These are phyloP conservation scores for Bolinopsis microptera DNA, from an alignment of 37 sponge, comb jelly and placozoan species.

Conservation along the genomic window DNA sequence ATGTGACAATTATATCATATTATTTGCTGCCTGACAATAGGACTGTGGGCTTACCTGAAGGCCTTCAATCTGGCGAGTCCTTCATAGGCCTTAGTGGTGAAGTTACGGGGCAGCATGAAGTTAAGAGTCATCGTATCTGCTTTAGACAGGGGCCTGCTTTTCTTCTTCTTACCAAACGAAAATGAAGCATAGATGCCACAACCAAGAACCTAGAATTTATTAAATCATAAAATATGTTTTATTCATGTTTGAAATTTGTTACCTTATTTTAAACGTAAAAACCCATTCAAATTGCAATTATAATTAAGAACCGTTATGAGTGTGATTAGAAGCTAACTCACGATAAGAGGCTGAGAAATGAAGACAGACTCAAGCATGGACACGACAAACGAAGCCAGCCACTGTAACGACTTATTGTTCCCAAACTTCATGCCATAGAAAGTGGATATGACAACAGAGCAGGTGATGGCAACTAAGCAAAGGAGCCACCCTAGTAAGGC, in stretches of 20 bases:
- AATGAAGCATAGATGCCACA: conserved; percentile 46
- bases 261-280: no score
- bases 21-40: no score
- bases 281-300: no score
- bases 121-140: conserved; percentile 52
- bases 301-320: no score
- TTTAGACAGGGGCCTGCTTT: conserved; percentile 6
- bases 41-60: conserved; percentile 41
- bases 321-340: not conserved
- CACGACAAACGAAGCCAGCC: conserved; percentile 39
- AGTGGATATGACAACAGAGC: conserved; percentile 4
- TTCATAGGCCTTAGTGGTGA: conserved; percentile 58
- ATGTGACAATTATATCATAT: no score
- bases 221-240: no score
- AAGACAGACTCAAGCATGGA: conserved; percentile 7
- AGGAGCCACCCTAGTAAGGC: not conserved
- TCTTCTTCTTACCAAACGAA: conserved; percentile 17
- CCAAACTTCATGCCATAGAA: conserved; percentile 59
- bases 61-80: conserved; percentile 48
- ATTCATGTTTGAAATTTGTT: no score
- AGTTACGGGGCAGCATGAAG: conserved; percentile 42
- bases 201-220: conserved; percentile 24
- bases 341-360: conserved; percentile 42
- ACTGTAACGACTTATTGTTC: conserved; percentile 61
- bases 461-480: conserved; percentile 22